Base-by-base conservation (phyloP, 2,888 invertebrate species). In the Serripes groenlandicus region DNA sequence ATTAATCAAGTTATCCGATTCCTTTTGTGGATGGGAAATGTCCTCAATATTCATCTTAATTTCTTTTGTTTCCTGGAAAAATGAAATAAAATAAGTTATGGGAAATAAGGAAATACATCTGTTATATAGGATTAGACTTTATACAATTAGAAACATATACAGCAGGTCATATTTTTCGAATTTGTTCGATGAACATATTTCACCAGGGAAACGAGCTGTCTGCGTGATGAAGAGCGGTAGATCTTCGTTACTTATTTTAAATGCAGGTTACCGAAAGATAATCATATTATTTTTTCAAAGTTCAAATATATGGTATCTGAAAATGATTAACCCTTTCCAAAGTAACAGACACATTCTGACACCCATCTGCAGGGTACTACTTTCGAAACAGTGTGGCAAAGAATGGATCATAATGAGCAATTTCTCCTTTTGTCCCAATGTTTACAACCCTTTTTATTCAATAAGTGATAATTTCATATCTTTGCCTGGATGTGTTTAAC, bases 151-250 rank as follows among this genome's bases (percentile, higher is more conserved):
- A 66, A 66, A 37, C 15, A n/a, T 35, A 21, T 26, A 42, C 21
- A 42, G 18, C 66, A 37, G 66, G 66, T 35, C 34, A 66, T 66
- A 42, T 66, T 66, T 37, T 66, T 66, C 28, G 42, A 28, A 42
- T 66, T 42, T 42, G 28, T 23, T 42, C 28, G 26, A 66, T 42
- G 42, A 42, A 42, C 66, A 66, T 23, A 66, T 66, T 66, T 66
- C 42, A 66, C 66, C 42, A 26, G 35, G 66, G 66, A 32, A 66
- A 66, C 66, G 42, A 42, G 26, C 23, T 66, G 66, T 66, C 66
- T 66, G 11, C 7, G 26, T 66, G 66, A 66, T 66, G 28, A 42
- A 66, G 42, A 23, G 66, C 42, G 37, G 66, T 66, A 42, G 21
- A 42, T 66, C 42, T 66, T 1, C 7, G 66, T 66, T 5, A 35